Evolutionary conservation across 2,113 vertebrate genomes (phyloP), one percentile per base, ranked within the genome.

Genomic region (Noturus placidus): DNA sequence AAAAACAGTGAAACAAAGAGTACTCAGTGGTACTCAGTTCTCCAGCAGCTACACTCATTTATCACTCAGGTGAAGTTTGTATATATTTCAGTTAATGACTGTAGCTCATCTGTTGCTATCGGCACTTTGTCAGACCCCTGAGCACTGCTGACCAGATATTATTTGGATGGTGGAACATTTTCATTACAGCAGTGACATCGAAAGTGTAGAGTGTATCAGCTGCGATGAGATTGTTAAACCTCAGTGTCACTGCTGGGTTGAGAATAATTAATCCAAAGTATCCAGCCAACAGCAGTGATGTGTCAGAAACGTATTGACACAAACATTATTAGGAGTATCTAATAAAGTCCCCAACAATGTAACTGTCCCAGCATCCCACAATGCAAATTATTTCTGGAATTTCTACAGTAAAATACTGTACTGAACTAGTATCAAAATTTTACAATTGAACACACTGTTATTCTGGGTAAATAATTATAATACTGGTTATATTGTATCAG

Each of bases 161-260:
- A 80, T 80, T 57, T 10, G 52, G 54, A 80, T 35, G 78, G 30
- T 81, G 79, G 52, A 22, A 33, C 79, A 81, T 38, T 59, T 20
- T 59, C 30, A 57, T 57, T 20, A 59, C 56, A 59, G 79, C 57
- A 42, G 33, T 82, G 56, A 61, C 35, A 42, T 13, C 1, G 33
- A 82, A 82, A 61, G 42, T 61, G 79, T 82, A 59, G 33, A 25
- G 20, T 82, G 79, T 61, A 82, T 25, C 20, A 81, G 30, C 33
- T 0, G 20, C 3, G 25, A 38, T 15, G 38, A 19, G 56, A 81
- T 57, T 57, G 33, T 54, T 56, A n/a, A 54, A 79, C 50, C 15
- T 30, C 27, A 20, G 54, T 80, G 78, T 38, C 54, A 19, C 27
- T 81, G 30, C 17, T 81, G 33, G 33, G 54, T 59, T 81, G 15